Percentiles rank a stretch among this genome's conserved stretches.
Conservation (phyloP, 2,888 invertebrate genomes). For the Mythimna impura region DNA sequence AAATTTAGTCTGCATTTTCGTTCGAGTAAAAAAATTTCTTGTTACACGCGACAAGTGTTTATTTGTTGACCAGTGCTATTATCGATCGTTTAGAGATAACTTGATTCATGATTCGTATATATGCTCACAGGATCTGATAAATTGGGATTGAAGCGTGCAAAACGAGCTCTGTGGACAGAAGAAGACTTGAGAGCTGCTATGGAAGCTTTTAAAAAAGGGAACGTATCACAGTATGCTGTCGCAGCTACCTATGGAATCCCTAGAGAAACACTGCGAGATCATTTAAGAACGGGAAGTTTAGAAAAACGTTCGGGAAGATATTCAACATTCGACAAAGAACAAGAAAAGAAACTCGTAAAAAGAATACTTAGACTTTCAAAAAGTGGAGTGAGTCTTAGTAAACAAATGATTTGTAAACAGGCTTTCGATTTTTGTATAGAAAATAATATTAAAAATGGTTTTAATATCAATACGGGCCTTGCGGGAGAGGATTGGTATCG, state of each 20-base stretch:
- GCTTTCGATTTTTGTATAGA: conserved; percentile 20
- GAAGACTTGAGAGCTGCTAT: conserved; percentile 8
- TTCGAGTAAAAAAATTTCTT: no score
- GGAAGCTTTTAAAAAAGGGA: not conserved
- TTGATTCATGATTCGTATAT: no score
- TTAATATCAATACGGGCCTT: conserved; percentile 1
- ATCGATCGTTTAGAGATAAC: no score
- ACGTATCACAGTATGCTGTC: not conserved
- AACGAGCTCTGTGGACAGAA: conserved; percentile 4
- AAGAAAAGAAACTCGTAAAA: conserved; percentile 17
- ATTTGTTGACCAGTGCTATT: no score
- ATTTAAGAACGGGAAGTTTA: not conserved
- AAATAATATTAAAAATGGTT: conserved; percentile 18
- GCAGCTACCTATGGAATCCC: conserved; percentile 8
- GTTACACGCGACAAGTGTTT: no score
- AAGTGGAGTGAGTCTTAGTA: conserved; percentile 6
- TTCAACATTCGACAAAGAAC: conserved; percentile 4
- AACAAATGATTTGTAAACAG: conserved; percentile 5
- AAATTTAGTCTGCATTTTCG: no score
- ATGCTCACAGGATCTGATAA: not conserved
- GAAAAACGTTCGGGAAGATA: not conserved
- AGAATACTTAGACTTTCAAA: not conserved
- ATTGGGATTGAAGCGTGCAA: not conserved
- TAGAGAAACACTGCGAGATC: conserved; percentile 5
- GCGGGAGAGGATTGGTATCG: conserved; percentile 2